Evolutionary conservation across 2,113 vertebrate species (phyloP).

Genomic region (Hydropotes inermis): DNA sequence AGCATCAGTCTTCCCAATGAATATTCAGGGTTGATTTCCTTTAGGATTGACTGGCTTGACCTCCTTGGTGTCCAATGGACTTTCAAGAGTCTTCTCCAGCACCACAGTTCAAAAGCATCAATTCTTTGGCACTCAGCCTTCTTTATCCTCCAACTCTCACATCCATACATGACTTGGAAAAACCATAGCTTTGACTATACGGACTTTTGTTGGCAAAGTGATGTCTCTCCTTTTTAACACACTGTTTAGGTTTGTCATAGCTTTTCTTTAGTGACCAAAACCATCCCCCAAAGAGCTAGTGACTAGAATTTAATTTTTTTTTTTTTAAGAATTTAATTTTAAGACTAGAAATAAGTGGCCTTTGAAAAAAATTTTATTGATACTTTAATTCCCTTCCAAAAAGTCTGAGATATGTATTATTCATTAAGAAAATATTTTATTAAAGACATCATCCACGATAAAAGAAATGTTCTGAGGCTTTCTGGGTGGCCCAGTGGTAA

Average conservation of each 20-base stretch:
- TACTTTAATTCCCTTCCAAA: background rate
- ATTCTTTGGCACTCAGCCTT: background rate
- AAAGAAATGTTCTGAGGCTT: background rate
- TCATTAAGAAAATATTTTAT: constrained; percentile 9
- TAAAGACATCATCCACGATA: background rate
- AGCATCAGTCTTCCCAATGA: background rate
- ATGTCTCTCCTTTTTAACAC: background rate
- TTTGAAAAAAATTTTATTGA: background rate
- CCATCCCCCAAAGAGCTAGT: background rate
- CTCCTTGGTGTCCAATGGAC: background rate
- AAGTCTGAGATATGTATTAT: background rate
- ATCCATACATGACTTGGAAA: background rate
- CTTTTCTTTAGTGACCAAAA: background rate
- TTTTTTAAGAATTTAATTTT: constrained; percentile 25
- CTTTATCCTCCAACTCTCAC: background rate
- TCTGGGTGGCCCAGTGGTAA: background rate
- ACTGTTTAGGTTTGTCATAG: background rate
- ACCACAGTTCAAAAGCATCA: background rate
- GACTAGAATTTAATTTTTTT: constrained; percentile 6
- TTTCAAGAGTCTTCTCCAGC: background rate
- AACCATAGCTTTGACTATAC: background rate
- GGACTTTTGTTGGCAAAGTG: background rate
- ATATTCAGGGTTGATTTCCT: background rate
- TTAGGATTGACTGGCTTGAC: background rate
- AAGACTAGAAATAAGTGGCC: background rate